phyloP scores from a whole-genome alignment of 2,888 invertebrate genomes.

The Abscondita cerata region DNA sequence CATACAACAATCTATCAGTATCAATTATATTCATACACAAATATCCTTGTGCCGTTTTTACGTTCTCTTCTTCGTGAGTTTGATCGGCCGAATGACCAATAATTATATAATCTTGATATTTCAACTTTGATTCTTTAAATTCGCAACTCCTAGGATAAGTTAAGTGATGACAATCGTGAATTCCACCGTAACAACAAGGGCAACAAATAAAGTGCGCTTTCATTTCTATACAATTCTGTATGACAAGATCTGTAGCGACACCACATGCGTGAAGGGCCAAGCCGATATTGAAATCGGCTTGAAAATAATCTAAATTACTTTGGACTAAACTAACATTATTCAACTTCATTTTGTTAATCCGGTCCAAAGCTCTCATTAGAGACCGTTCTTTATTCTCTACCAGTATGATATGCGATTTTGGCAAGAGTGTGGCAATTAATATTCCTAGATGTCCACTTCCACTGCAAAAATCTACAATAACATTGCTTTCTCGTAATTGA shows the following conservation, averaged over 20 bases:
- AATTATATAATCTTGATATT: conserved; percentile 70
- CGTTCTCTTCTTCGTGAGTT: conserved; percentile 78
- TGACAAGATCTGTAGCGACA: conserved; percentile 90
- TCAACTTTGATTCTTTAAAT: conserved; percentile 56
- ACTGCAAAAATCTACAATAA: conserved; percentile 93
- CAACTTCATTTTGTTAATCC: conserved; percentile 70
- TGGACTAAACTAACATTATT: conserved; percentile 82
- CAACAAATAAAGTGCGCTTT: conserved; percentile 86
- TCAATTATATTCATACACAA: conserved; percentile 90
- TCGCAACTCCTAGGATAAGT: conserved; percentile 81
- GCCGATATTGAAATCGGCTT: conserved; percentile 83
- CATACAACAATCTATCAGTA: conserved; percentile 79
- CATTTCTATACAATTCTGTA: conserved; percentile 79
- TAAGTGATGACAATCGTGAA: conserved; percentile 81
- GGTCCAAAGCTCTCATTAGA: conserved; percentile 72
- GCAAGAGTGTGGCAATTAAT: conserved; percentile 79
- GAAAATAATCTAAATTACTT: conserved; percentile 90
- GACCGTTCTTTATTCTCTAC: conserved; percentile 94
- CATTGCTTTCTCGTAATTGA: conserved; percentile 37
- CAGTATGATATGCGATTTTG: conserved; percentile 78
- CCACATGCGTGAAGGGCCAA: conserved; percentile 94
- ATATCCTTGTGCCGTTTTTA: conserved; percentile 77
- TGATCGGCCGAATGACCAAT: conserved; percentile 93
- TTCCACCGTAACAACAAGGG: conserved; percentile 93
- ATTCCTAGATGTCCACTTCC: conserved; percentile 95